A percentile compares a stretch with the other conserved stretches of the same genome.
Conservation (phyloP, 2,888 invertebrate species). For the Protonemura montana region DNA sequence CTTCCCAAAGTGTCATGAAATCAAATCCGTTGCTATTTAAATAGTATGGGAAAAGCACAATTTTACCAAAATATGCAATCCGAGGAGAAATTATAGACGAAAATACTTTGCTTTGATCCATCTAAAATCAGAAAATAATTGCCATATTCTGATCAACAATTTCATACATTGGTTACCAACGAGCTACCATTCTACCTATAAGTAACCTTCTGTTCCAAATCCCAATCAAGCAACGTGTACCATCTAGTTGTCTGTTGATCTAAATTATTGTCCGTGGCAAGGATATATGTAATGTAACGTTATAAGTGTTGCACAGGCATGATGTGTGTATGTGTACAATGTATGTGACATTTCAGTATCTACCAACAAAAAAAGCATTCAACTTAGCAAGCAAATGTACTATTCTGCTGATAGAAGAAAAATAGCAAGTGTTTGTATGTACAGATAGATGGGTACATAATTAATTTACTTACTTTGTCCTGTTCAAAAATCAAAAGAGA, state of each 20-base stretch:
- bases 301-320: background rate
- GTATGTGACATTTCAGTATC: background rate
- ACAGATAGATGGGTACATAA: slow-evolving; percentile 43
- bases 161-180: background rate
- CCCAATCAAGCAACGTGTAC: background rate
- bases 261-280: background rate
- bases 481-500: slow-evolving; percentile 51
- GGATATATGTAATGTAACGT: background rate
- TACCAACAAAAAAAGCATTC: slow-evolving; percentile 1
- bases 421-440: background rate
- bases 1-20: too few species aligned
- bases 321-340: background rate
- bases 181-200: background rate
- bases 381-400: background rate
- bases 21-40: too few species aligned
- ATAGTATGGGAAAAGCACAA: too few species aligned
- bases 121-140: background rate
- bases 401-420: background rate
- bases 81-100: background rate
- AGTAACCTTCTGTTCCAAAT: background rate
- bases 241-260: background rate
- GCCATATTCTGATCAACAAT: background rate
- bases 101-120: background rate
- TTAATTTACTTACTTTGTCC: slow-evolving; percentile 53
- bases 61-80: background rate